These are phyloP conservation scores for Eurytoma adleriae DNA, from an alignment of 2,888 invertebrate genomes.

Conservation along the genomic window DNA sequence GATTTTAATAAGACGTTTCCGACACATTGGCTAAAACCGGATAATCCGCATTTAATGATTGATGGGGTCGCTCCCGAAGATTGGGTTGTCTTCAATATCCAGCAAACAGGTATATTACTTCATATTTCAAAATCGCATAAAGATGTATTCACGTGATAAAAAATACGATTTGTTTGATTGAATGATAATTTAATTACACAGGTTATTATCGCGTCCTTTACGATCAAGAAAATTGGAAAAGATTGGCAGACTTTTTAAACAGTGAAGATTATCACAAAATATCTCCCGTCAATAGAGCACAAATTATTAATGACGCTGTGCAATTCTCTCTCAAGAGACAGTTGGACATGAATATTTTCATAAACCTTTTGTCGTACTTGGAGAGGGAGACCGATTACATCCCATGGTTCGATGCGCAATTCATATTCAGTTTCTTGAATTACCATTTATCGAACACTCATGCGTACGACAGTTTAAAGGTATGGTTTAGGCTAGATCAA, in stretches of 20 bases:
- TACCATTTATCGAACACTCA: constrained; percentile 54
- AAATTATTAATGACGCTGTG: constrained; percentile 88
- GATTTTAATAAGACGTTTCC: constrained; percentile 78
- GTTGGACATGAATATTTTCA: constrained; percentile 82
- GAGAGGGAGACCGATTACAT: constrained; percentile 86
- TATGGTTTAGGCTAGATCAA: constrained; percentile 1
- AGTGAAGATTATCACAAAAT: constrained; percentile 78
- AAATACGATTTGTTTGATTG: background rate
- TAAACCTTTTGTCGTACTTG: constrained; percentile 88
- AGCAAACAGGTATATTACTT: constrained; percentile 78
- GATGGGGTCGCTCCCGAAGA: constrained; percentile 70
- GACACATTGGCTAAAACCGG: constrained; percentile 76
- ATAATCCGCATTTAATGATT: constrained; percentile 64
- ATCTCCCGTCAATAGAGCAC: constrained; percentile 85
- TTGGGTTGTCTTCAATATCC: constrained; percentile 82
- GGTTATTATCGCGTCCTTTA: constrained; percentile 87
- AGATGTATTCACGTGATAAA: no score
- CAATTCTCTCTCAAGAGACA: constrained; percentile 83
- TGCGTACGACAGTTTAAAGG: constrained; percentile 49
- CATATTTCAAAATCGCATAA: background rate
- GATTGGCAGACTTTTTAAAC: constrained; percentile 80
- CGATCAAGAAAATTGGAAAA: constrained; percentile 85
- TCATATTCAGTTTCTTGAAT: constrained; percentile 53
- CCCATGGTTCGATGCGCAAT: constrained; percentile 81
- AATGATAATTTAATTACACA: background rate